phyloP scores from a whole-genome alignment of 2,888 invertebrate genomes.

The Brachynemurus nebulosus region DNA sequence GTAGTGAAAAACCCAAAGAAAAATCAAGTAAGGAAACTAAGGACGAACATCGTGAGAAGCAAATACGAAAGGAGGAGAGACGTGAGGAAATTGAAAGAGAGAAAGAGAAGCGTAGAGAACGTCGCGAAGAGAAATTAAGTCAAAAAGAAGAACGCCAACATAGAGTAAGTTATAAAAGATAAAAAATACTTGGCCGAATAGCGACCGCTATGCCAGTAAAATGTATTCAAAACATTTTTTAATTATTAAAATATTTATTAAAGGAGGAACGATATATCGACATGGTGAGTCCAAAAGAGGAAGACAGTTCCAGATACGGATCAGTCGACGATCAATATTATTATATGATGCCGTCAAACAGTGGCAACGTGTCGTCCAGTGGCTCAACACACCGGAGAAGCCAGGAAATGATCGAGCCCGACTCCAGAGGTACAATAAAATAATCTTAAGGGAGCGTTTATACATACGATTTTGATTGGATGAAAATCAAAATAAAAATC shows the following conservation, averaged over 20 bases:
- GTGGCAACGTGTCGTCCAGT: slow-evolving; percentile 18
- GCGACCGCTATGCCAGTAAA: not conserved
- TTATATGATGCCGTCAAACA: slow-evolving; percentile 25
- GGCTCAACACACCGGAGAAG: slow-evolving; percentile 37
- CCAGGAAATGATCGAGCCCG: slow-evolving; percentile 41
- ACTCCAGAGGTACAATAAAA: slow-evolving; percentile 37
- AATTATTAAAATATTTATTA: slow-evolving; percentile 19
- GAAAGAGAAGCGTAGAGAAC: slow-evolving; percentile 40
- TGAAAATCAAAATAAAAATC: no score
- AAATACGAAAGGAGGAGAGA: slow-evolving; percentile 37
- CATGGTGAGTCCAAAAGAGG: slow-evolving; percentile 29
- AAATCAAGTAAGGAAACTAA: slow-evolving; percentile 27
- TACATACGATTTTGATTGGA: no score
- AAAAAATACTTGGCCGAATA: not conserved
- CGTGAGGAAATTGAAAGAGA: slow-evolving; percentile 40
- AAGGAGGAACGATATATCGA: slow-evolving; percentile 39
- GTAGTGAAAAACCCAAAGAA: slow-evolving; percentile 29
- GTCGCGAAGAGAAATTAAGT: slow-evolving; percentile 33
- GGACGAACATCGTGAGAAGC: slow-evolving; percentile 34
- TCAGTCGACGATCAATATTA: slow-evolving; percentile 30
- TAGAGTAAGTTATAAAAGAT: slow-evolving; percentile 23
- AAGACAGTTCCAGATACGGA: slow-evolving; percentile 33
- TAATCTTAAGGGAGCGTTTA: not conserved
- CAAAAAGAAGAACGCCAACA: slow-evolving; percentile 28
- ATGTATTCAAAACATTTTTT: slow-evolving; percentile 3